Evolutionary conservation across 2,888 invertebrate species (phyloP).

Genomic region (Chrysolina oricalcia): DNA sequence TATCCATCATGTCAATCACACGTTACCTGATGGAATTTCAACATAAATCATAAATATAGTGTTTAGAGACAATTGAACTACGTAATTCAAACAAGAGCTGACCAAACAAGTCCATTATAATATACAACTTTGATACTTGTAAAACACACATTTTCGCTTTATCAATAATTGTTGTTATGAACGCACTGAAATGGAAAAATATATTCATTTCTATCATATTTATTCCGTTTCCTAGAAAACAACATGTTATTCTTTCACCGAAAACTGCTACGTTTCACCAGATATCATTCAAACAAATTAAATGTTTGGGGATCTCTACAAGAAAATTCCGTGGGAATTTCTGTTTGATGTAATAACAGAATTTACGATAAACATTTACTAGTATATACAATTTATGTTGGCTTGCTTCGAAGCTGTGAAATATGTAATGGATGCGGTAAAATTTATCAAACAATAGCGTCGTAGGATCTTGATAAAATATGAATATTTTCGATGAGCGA

Average conservation of each 20-base stretch:
- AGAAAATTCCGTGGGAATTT: not conserved
- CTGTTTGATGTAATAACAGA: constrained; percentile 11
- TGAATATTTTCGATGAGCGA: too few relatives aligned
- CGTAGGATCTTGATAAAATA: not conserved
- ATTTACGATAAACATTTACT: not conserved
- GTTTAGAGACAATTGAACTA: not conserved
- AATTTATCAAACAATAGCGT: not conserved
- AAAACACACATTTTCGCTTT: not conserved
- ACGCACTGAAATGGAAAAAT: not conserved
- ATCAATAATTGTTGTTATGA: not conserved
- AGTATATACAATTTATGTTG: not conserved
- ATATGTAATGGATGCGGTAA: not conserved
- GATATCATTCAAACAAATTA: constrained; percentile 1
- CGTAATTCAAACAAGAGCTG: not conserved
- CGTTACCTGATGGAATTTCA: too few relatives aligned
- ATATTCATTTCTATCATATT: not conserved
- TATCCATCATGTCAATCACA: too few relatives aligned
- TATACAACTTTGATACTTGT: not conserved
- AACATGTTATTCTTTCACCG: not conserved
- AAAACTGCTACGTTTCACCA: not conserved
- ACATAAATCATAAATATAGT: not conserved
- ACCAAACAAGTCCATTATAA: not conserved
- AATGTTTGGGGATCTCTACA: not conserved
- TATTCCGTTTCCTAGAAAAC: not conserved
- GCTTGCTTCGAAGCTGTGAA: not conserved